Evolutionary conservation across 2,888 invertebrate species (phyloP), one percentile per base, ranked within the genome.

Genomic region (Drosophila colorata): DNA sequence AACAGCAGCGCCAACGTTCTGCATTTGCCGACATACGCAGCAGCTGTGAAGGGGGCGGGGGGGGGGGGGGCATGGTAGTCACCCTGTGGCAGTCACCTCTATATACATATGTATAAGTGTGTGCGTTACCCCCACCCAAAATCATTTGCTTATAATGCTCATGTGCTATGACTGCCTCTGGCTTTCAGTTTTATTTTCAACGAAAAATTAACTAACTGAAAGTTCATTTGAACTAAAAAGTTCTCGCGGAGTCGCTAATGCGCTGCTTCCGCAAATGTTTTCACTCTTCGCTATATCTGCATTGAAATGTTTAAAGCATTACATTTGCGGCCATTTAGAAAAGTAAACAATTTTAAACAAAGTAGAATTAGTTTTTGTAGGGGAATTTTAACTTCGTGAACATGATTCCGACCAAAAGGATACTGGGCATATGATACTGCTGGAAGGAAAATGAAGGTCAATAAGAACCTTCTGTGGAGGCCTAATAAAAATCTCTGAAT

Each of bases 121-220:
- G 28, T 48, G 38, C 6, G 13, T 57, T 49, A 14, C 23, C 13
- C 35, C 41, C n/a, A 31, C 43, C 43, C 60, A 51, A 58, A 61
- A 61, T 61, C 46, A 61, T 55, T 65, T 52, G 56, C 33, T 61
- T 70, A 59, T 69, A 47, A 60, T 55, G 53, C 49, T 37, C 46
- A 55, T 74, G 65, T 47, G 51, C 47, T 56, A 53, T 33, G 44
- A 55, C 46, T 56, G 55, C 35, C 55, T 53, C 52, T 56, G 48
- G 59, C 63, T 64, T 76, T 69, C 49, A 53, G 66, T 66, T 71
- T 56, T 52, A 69, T 59, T 72, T 60, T 28, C 41, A 67, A 23
- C n/a, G 14, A 48, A 38, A 49, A 55, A 38, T 18, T 11, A 23
- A 25, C 33, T 20, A 23, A 25, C 33, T 13, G 14, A 38, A 56